phyloP scores from a whole-genome alignment of 2,797 vertebrate genomes.

The Typhlichthys eigenmanni region DNA sequence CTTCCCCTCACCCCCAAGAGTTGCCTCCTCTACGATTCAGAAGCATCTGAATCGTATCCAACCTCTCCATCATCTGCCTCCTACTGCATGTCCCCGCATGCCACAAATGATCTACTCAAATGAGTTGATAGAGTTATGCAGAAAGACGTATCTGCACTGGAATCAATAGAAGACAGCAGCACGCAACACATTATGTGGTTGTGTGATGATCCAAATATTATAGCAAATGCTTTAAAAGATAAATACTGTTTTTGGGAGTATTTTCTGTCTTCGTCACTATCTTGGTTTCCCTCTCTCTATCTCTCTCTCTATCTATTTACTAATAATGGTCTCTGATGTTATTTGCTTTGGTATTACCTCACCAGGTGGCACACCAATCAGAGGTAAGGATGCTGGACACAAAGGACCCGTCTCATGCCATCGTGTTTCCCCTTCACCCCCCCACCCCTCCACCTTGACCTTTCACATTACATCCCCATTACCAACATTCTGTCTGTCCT shows the following conservation, averaged over 20 bases:
- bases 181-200: too few relatives aligned
- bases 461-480: slow-evolving; percentile 1
- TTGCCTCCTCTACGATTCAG: slow-evolving; percentile 77
- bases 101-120: slow-evolving; percentile 52
- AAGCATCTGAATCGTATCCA: slow-evolving; percentile 78
- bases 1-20: slow-evolving; percentile 52
- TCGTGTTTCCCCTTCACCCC: slow-evolving; percentile 17
- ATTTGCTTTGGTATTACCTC: slow-evolving; percentile 99
- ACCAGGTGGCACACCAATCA: slow-evolving; percentile 99
- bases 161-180: too few relatives aligned
- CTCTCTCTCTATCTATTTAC: slow-evolving; percentile 78
- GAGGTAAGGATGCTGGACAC: slow-evolving; percentile 98
- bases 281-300: slow-evolving; percentile 67
- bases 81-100: slow-evolving; percentile 57
- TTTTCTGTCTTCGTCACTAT: slow-evolving; percentile 34
- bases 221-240: too few relatives aligned
- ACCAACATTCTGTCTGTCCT: slow-evolving; percentile 41
- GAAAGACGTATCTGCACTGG: not conserved
- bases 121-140: not conserved
- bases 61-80: slow-evolving; percentile 67
- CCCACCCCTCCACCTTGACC: slow-evolving; percentile 16
- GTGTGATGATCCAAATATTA: too few relatives aligned
- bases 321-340: slow-evolving; percentile 97
- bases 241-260: too few relatives aligned
- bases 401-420: slow-evolving; percentile 69